A percentile compares a stretch with the other conserved stretches of the same genome.
phyloP scores from a whole-genome alignment of 2,113 vertebrate species.

The Callocephalon fimbriatum region DNA sequence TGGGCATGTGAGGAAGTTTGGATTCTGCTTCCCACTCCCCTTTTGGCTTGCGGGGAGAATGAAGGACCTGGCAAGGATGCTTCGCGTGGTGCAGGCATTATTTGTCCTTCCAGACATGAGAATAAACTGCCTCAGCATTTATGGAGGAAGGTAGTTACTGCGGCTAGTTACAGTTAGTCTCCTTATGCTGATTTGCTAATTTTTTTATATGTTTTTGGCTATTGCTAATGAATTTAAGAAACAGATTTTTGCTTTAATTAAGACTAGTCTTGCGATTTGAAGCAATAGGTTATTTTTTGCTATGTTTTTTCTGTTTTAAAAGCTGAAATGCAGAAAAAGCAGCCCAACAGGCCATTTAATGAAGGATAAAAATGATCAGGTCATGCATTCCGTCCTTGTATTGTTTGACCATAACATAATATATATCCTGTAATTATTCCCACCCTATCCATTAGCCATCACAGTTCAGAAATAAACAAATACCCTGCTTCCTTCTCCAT shows the following conservation, averaged over 20 bases:
- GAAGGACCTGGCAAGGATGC: not conserved
- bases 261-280: conserved; percentile 25
- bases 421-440: conserved; percentile 62
- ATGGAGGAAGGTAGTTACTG: not conserved
- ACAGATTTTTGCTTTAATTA: conserved; percentile 59
- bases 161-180: not conserved
- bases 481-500: conserved; percentile 56
- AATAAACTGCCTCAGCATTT: not conserved
- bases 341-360: conserved; percentile 48
- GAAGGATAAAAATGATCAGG: conserved; percentile 54
- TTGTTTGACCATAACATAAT: conserved; percentile 49
- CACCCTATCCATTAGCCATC: conserved; percentile 65
- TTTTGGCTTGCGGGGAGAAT: not conserved
- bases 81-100: not conserved
- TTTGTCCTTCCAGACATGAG: not conserved
- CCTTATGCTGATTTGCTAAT: not conserved
- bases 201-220: conserved; percentile 12
- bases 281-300: not conserved
- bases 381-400: conserved; percentile 49
- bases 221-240: conserved; percentile 42
- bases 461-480: conserved; percentile 70
- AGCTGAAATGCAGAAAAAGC: conserved; percentile 26
- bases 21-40: not conserved
- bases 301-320: conserved; percentile 2
- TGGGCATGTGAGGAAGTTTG: not conserved